Evolutionary conservation across 2,113 vertebrate species (phyloP).

Genomic region (Trematomus loennbergii): DNA sequence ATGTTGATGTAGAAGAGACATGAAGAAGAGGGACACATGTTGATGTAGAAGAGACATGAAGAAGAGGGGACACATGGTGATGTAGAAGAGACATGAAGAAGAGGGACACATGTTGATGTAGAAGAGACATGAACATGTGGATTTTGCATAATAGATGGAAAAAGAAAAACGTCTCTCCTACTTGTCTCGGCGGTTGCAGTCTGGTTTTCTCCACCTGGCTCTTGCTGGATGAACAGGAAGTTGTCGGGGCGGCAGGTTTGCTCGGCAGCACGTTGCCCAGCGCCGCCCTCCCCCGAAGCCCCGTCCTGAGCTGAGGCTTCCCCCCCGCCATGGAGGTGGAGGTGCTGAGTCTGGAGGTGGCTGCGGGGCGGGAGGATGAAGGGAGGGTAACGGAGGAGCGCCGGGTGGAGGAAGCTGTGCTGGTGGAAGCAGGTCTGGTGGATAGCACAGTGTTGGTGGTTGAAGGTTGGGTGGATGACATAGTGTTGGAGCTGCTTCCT

Average conservation of each 20-base stretch:
- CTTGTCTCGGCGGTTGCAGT: conserved; percentile 68
- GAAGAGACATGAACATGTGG: too few species aligned
- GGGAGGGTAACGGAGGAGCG: neutral
- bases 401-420: neutral
- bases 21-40: too few species aligned
- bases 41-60: too few species aligned
- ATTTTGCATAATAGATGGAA: too few species aligned
- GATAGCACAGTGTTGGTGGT: neutral
- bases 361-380: too few species aligned
- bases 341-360: conserved; percentile 45
- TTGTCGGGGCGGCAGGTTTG: conserved; percentile 57
- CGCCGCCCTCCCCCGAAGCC: conserved; percentile 55
- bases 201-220: conserved; percentile 73
- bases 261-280: conserved; percentile 70
- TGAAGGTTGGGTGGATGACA: neutral
- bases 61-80: too few species aligned
- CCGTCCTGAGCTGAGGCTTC: conserved; percentile 52
- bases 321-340: conserved; percentile 75
- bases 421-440: neutral
- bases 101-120: too few species aligned
- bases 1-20: too few species aligned
- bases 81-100: too few species aligned
- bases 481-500: neutral
- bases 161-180: conserved; percentile 24
- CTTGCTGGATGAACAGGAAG: conserved; percentile 50